Evolutionary conservation across 2,797 vertebrate species (phyloP).

Genomic region (Myotis pilosus): DNA sequence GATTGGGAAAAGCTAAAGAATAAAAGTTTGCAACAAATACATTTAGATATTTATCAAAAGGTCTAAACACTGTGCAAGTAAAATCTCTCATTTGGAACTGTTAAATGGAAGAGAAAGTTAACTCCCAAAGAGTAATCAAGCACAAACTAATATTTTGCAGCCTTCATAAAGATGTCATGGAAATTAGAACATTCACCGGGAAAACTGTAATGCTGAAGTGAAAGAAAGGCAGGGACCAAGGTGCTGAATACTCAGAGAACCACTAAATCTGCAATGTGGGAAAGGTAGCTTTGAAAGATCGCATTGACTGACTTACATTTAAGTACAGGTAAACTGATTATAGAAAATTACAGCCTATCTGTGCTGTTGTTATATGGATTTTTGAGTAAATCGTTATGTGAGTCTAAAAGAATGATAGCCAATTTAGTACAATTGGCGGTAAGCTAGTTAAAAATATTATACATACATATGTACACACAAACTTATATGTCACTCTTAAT

Average conservation of each 20-base stretch:
- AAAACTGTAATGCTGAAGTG: conserved; percentile 49
- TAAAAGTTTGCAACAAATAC: not conserved
- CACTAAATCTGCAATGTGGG: conserved; percentile 43
- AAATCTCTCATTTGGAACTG: not conserved
- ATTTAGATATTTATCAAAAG: not conserved
- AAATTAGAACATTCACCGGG: not conserved
- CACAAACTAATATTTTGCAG: not conserved
- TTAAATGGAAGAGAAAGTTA: conserved; percentile 51
- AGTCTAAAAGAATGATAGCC: conserved; percentile 34
- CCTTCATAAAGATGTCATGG: conserved; percentile 27
- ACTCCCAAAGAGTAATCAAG: not conserved
- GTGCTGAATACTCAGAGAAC: not conserved
- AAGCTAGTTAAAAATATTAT: not conserved
- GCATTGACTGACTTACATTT: conserved; percentile 70
- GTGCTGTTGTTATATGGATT: conserved; percentile 57
- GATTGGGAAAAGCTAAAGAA: not conserved
- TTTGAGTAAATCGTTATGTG: conserved; percentile 61
- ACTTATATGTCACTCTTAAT: not conserved
- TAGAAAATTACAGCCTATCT: conserved; percentile 64
- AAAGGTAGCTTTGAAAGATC: conserved; percentile 68
- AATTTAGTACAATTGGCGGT: conserved; percentile 5
- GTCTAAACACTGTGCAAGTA: not conserved
- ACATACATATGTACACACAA: not conserved
- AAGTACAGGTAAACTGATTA: conserved; percentile 72
- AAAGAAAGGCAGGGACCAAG: not conserved